Conservation (phyloP, 2,888 invertebrate genomes). For the Drosophila demipolita region DNA sequence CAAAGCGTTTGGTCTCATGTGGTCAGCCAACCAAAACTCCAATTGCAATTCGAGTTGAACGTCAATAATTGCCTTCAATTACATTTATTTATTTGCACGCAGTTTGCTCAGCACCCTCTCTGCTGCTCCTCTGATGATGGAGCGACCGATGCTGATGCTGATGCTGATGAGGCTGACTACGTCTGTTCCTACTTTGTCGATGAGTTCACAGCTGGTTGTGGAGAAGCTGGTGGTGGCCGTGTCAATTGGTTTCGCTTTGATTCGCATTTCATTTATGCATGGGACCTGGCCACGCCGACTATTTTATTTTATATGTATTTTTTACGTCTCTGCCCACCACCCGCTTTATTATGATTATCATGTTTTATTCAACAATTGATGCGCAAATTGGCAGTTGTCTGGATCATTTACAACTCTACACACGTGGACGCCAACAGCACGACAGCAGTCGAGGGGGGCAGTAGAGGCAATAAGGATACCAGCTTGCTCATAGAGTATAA, state of each 20-base stretch:
- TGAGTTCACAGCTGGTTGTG: constrained; percentile 39
- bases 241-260: constrained; percentile 79
- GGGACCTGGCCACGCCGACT: constrained; percentile 54
- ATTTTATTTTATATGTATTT: constrained; percentile 69
- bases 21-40: constrained; percentile 49
- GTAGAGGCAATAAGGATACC: constrained; percentile 17
- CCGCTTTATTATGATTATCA: constrained; percentile 78
- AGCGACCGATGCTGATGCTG: background rate
- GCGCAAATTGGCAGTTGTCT: constrained; percentile 81
- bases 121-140: constrained; percentile 16
- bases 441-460: constrained; percentile 7
- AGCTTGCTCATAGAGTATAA: constrained; percentile 24
- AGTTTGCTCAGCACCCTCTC: constrained; percentile 32
- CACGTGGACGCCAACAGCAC: constrained; percentile 52
- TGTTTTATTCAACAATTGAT: constrained; percentile 81
- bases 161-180: constrained; percentile 30
- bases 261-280: constrained; percentile 78
- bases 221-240: constrained; percentile 51
- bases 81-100: constrained; percentile 79
- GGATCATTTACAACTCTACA: constrained; percentile 79
- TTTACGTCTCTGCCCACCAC: constrained; percentile 5
- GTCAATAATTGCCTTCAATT: constrained; percentile 80
- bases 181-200: constrained; percentile 27
- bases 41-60: constrained; percentile 70
- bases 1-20: constrained; percentile 10